Evolutionary conservation across 2,113 vertebrate species (phyloP).

Genomic region (Pelobates fuscus): DNA sequence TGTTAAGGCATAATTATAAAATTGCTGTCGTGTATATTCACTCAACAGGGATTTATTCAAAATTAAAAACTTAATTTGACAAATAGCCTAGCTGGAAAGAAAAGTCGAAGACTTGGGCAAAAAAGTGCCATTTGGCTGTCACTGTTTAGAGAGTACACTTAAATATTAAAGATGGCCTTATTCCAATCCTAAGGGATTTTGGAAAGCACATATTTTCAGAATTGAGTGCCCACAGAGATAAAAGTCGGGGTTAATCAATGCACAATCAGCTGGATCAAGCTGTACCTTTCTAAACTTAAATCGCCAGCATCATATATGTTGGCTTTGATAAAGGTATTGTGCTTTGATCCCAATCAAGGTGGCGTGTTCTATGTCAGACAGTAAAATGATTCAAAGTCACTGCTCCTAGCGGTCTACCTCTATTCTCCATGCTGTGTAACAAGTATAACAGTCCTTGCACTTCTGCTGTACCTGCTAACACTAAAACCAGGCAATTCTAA

Average conservation of each 20-base stretch:
- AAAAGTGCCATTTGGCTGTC: too few species aligned
- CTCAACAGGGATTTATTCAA: too few species aligned
- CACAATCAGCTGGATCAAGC: not conserved
- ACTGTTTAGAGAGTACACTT: too few species aligned
- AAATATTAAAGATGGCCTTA: too few species aligned
- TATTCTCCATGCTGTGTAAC: constrained; percentile 1
- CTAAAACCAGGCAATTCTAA: too few species aligned
- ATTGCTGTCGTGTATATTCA: too few species aligned
- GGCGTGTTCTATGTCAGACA: constrained; percentile 14
- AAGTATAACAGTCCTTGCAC: not conserved
- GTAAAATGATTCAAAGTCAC: constrained; percentile 25
- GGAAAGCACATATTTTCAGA: not conserved
- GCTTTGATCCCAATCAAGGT: constrained; percentile 34
- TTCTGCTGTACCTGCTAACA: not conserved
- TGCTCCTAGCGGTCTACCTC: not conserved
- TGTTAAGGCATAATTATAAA: too few species aligned
- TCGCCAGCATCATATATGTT: constrained; percentile 13
- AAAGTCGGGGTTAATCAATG: constrained; percentile 30
- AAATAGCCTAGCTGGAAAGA: too few species aligned
- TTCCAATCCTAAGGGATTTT: too few species aligned
- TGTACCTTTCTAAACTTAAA: constrained; percentile 14
- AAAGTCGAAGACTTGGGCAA: too few species aligned
- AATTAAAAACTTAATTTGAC: too few species aligned
- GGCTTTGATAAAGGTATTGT: constrained; percentile 3
- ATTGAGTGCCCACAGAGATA: constrained; percentile 16